A percentile compares a stretch with the other conserved stretches of the same genome.
Evolutionary conservation across 2,797 vertebrate genomes (phyloP).

Genomic region (Hemitrygon akajei): DNA sequence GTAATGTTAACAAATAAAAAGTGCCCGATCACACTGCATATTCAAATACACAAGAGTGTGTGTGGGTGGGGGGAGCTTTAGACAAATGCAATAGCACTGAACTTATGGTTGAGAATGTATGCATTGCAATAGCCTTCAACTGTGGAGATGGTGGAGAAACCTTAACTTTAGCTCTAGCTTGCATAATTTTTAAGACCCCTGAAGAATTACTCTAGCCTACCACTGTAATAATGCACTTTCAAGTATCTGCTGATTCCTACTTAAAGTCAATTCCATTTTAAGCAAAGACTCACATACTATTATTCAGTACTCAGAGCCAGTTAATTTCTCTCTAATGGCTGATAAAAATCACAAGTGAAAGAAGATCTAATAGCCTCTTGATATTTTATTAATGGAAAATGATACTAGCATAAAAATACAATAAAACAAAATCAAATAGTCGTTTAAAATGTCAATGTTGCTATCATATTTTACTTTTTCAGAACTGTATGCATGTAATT

Average conservation of each 20-base stretch:
- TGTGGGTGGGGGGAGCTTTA: not conserved
- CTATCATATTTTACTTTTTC: slow-evolving; percentile 31
- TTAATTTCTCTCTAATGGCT: slow-evolving; percentile 21
- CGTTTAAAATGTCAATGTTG: not conserved
- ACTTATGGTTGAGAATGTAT: not conserved
- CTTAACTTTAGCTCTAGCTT: not conserved
- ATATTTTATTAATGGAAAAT: slow-evolving; percentile 32
- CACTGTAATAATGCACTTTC: not conserved
- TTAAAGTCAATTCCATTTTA: not conserved
- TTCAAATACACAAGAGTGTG: too few species aligned
- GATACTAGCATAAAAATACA: not conserved
- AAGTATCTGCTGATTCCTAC: not conserved
- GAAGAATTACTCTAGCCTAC: not conserved
- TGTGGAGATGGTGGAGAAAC: not conserved
- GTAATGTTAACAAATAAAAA: not conserved
- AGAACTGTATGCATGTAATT: slow-evolving; percentile 9
- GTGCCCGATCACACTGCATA: not conserved
- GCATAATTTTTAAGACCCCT: not conserved
- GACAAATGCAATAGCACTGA: not conserved
- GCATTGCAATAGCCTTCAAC: not conserved
- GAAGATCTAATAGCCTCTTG: slow-evolving; percentile 22
- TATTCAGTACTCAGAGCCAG: not conserved
- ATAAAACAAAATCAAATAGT: slow-evolving; percentile 10
- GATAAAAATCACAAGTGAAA: slow-evolving; percentile 32
- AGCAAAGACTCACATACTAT: not conserved